Percentiles rank a stretch among this genome's conserved stretches.
phyloP scores from a whole-genome alignment of 2,888 invertebrate species.

The Ectemnius continuus region DNA sequence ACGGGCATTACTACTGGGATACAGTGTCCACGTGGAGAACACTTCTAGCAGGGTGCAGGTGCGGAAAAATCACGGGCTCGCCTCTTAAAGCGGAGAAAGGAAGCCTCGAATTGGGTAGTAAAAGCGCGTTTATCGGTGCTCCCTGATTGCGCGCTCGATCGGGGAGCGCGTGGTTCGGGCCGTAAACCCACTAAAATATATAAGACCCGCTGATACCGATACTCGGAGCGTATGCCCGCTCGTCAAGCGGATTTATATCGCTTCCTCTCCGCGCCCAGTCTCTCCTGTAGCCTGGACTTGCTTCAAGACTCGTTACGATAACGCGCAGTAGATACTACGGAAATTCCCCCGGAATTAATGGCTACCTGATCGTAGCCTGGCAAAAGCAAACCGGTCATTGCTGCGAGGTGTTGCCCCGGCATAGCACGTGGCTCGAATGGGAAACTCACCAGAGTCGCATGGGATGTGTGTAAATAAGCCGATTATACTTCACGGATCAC shows the following conservation, averaged over 20 bases:
- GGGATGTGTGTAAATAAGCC: slow-evolving; percentile 51
- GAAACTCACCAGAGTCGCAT: slow-evolving; percentile 41
- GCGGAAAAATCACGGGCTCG: not conserved
- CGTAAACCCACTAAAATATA: slow-evolving; percentile 6
- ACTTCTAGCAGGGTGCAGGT: not conserved
- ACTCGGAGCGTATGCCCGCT: not conserved
- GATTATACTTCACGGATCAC: slow-evolving; percentile 52
- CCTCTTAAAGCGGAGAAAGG: slow-evolving; percentile 1
- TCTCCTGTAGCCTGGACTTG: not conserved
- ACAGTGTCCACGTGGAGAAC: not conserved
- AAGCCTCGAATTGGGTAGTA: slow-evolving; percentile 4
- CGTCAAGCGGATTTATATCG: slow-evolving; percentile 19
- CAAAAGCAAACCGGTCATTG: slow-evolving; percentile 25
- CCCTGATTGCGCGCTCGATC: slow-evolving; percentile 4
- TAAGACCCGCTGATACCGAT: slow-evolving; percentile 6
- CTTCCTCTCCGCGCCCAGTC: not conserved
- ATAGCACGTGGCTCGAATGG: slow-evolving; percentile 48
- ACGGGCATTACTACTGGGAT: slow-evolving; percentile 9
- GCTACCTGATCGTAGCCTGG: slow-evolving; percentile 23
- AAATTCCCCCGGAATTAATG: slow-evolving; percentile 17
- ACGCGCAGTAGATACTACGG: slow-evolving; percentile 17
- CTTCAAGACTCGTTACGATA: slow-evolving; percentile 12
- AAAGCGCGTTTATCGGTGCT: slow-evolving; percentile 8
- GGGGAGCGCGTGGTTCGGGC: not conserved
- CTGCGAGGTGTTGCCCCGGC: slow-evolving; percentile 20